Evolutionary conservation across 2,113 vertebrate species (phyloP).

Genomic region (Oenanthe melanoleuca): DNA sequence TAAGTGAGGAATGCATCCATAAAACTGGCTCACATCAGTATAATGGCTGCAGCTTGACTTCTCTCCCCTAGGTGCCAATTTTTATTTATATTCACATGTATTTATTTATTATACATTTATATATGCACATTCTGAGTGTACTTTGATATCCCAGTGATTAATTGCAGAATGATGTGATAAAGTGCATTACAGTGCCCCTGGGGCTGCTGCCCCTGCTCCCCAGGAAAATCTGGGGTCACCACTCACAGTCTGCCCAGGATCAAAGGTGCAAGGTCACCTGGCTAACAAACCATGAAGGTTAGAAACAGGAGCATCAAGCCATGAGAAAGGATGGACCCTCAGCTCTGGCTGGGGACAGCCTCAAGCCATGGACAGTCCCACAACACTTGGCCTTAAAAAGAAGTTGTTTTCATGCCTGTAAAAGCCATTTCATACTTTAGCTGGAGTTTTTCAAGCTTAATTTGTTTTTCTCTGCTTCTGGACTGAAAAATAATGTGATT

Average conservation of each 20-base stretch:
- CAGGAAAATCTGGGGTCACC: not conserved
- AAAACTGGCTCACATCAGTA: not conserved
- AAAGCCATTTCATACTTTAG: not conserved
- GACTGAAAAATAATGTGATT: not conserved
- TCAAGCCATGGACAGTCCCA: not conserved
- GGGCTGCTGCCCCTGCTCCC: not conserved
- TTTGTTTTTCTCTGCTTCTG: not conserved
- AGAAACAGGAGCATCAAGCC: conserved; percentile 27
- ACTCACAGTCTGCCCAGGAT: conserved; percentile 18
- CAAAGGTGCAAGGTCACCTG: conserved; percentile 53
- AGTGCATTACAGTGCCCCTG: conserved; percentile 17
- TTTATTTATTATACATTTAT: not conserved
- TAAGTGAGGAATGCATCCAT: not conserved
- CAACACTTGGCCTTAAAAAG: not conserved
- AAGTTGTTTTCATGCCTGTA: not conserved
- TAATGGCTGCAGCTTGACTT: not conserved
- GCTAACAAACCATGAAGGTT: conserved; percentile 54
- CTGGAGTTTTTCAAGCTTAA: not conserved
- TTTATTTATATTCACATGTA: not conserved
- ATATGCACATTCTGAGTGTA: not conserved
- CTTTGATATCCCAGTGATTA: not conserved
- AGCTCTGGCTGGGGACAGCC: not conserved
- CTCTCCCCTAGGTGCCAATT: not conserved
- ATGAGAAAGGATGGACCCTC: conserved; percentile 21
- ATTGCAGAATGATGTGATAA: not conserved